Evolutionary conservation across 2,113 vertebrate species (phyloP), one percentile per base, ranked within the genome.

Genomic region (Gambusia affinis): DNA sequence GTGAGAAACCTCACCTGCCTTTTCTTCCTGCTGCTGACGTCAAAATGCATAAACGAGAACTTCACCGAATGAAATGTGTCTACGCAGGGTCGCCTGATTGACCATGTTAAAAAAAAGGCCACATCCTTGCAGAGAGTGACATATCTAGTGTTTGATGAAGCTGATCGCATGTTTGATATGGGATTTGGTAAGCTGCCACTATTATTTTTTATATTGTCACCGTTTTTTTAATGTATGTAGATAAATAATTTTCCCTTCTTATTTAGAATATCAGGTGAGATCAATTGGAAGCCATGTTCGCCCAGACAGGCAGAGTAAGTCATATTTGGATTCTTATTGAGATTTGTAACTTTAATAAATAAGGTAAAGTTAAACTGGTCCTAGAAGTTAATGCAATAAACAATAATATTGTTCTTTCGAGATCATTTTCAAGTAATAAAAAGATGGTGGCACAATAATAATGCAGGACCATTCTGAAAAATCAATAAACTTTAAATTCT

Each of bases 101-200:
- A 99, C 92, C 98, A 99, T 1, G 97, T 99, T 73, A 99, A 99
- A 89, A 99, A 99, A 94, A 99, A 99, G 94, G 97, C 98, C 57
- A 99, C 98, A 0, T 97, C 98, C 78, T 95, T 99, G 80, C 97
- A 98, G 78, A 95, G 98, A 90, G 98, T 99, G 71, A 95, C 97
- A 69, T 99, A 99, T 91, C 95, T 99, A 81, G 98, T 99, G 65
- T 99, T 99, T 91, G 98, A 99, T 90, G 98, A 99, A 94, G 98
- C 98, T 17, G 98, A 99, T 90, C 95, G 98, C 73, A 99, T 99
- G 98, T 99, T 99, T 88, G 98, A 99, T 75, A 99, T 99, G 98
- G 98, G 98, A 2, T 99, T 99, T 78, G 98, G 98, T 99, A 94
- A 14, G 96, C 93, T 76, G 22, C 3, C 66, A 8, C 60, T 0